phyloP scores from a whole-genome alignment of 2,888 invertebrate species.

The Stomorhina lunata region DNA sequence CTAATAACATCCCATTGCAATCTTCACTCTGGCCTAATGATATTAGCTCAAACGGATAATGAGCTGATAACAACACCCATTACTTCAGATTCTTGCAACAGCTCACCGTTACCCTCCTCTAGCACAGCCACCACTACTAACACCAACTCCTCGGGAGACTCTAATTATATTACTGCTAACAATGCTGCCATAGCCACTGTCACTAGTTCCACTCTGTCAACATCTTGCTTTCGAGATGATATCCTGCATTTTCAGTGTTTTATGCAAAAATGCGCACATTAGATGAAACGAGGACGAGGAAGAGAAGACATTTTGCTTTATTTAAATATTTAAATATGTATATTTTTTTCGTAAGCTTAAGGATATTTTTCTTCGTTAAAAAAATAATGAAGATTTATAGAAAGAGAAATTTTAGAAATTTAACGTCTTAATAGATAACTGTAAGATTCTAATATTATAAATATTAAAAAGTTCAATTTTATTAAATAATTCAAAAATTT shows the following conservation, averaged over 20 bases:
- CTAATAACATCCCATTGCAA: conserved; percentile 59
- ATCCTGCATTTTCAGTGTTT: conserved; percentile 37
- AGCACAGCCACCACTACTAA: conserved; percentile 33
- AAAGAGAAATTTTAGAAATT: conserved; percentile 3
- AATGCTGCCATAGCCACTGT: conserved; percentile 3
- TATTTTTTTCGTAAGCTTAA: background rate
- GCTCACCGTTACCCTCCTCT: conserved; percentile 50
- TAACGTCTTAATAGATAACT: conserved; percentile 5
- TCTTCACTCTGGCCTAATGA: conserved; percentile 53
- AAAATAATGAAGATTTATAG: background rate
- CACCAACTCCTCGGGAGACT: conserved; percentile 41
- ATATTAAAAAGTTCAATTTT: no score
- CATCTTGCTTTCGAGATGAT: conserved; percentile 38
- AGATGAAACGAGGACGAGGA: background rate
- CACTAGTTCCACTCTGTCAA: conserved; percentile 18
- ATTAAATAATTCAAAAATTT: no score
- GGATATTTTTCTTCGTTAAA: conserved; percentile 3
- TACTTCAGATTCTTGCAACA: conserved; percentile 50
- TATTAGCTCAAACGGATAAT: conserved; percentile 21
- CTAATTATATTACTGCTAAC: conserved; percentile 2
- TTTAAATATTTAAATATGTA: background rate
- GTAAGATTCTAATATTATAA: no score
- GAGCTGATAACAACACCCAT: conserved; percentile 31
- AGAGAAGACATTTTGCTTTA: background rate
- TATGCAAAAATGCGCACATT: conserved; percentile 56